Conservation (phyloP, 2,113 vertebrate genomes). For the Polyodon spathula region DNA sequence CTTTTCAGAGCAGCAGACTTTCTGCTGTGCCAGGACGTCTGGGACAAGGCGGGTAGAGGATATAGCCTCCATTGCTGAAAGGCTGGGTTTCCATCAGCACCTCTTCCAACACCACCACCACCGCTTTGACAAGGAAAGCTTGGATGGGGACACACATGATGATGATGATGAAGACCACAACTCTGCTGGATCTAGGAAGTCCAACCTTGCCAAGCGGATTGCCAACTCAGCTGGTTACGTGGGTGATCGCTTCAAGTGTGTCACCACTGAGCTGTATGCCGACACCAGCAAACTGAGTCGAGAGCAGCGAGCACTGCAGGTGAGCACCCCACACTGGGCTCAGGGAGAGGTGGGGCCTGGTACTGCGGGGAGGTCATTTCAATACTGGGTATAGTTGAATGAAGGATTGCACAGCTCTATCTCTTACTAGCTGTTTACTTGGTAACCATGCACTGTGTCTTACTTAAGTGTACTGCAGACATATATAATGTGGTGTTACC, state of each 20-base stretch:
- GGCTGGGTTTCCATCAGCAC: conserved; percentile 17
- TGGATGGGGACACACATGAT: conserved; percentile 23
- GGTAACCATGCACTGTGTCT: not conserved
- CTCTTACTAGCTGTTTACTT: not conserved
- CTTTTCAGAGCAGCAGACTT: conserved; percentile 44
- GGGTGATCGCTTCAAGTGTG: conserved; percentile 95
- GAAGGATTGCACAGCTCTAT: not conserved
- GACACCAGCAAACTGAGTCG: conserved; percentile 96
- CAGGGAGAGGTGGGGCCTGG: not conserved
- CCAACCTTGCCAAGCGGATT: conserved; percentile 84
- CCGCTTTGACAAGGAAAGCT: conserved; percentile 41
- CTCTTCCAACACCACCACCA: conserved; percentile 29
- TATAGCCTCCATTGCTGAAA: conserved; percentile 20
- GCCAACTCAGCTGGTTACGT: conserved; percentile 96
- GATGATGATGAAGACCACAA: conserved; percentile 36
- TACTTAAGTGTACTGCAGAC: too few species aligned
- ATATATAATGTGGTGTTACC: too few species aligned
- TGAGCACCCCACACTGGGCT: conserved; percentile 52
- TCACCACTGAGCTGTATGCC: conserved; percentile 93
- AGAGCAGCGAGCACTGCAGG: conserved; percentile 94
- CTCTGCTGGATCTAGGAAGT: conserved; percentile 66
- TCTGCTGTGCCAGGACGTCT: conserved; percentile 49
- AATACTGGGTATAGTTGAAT: not conserved
- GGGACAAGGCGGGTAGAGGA: conserved; percentile 27
- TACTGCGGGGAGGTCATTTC: not conserved